phyloP scores from a whole-genome alignment of 2,797 vertebrate species.

The Sternarchorhynchus goeldii region DNA sequence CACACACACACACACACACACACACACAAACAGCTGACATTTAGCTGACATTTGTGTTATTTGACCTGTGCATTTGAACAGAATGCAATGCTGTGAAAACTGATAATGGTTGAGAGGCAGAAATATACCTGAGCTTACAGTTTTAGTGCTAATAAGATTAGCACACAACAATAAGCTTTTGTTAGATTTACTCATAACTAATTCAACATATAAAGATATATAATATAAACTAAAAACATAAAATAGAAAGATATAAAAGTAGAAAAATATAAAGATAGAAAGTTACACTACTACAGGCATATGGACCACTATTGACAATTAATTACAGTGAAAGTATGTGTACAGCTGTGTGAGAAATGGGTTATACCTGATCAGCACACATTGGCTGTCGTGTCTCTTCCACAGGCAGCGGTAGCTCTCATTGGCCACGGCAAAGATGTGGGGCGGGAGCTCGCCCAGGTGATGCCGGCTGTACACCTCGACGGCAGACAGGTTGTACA shows the following conservation, averaged over 20 bases:
- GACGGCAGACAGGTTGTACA: slow-evolving; percentile 84
- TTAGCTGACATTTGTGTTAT: slow-evolving; percentile 28
- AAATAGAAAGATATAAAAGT: too few species aligned
- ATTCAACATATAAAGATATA: too few species aligned
- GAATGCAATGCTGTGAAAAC: slow-evolving; percentile 24
- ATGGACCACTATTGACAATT: too few species aligned
- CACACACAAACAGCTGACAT: slow-evolving; percentile 17
- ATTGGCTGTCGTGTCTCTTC: slow-evolving; percentile 94
- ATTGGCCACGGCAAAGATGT: slow-evolving; percentile 90
- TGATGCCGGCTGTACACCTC: slow-evolving; percentile 87
- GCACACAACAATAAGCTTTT: slow-evolving; percentile 4
- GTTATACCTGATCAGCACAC: slow-evolving; percentile 89
- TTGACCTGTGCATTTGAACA: slow-evolving; percentile 13
- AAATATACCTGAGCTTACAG: slow-evolving; percentile 31
- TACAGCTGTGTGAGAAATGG: background rate
- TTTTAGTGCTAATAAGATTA: slow-evolving; percentile 32
- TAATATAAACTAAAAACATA: too few species aligned
- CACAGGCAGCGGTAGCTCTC: slow-evolving; percentile 95
- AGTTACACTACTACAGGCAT: too few species aligned
- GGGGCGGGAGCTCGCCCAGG: slow-evolving; percentile 88
- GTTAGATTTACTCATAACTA: slow-evolving; percentile 4
- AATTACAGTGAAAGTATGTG: too few species aligned
- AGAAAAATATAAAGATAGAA: too few species aligned
- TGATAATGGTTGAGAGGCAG: slow-evolving; percentile 36
- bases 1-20: slow-evolving; percentile 33